phyloP scores from a whole-genome alignment of 2,113 vertebrate genomes.

The Orthochromis malagaraziensis region DNA sequence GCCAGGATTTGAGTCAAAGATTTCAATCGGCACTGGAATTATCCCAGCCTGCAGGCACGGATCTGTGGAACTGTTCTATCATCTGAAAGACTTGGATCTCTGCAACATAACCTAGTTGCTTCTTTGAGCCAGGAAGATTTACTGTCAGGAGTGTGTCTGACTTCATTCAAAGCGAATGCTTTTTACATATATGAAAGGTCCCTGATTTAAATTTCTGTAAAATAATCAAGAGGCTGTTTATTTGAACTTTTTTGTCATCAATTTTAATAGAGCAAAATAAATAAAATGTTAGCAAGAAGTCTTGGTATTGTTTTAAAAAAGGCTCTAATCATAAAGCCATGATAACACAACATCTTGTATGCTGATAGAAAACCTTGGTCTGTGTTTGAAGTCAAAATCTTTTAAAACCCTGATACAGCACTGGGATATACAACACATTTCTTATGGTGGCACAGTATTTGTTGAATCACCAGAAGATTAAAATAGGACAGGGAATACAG shows the following conservation, averaged over 20 bases:
- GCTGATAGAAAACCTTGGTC: not conserved
- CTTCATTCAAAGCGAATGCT: not conserved
- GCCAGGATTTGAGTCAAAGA: slow-evolving; percentile 55
- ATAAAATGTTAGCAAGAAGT: not conserved
- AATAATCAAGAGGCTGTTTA: not conserved
- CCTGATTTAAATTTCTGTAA: not conserved
- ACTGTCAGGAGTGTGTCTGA: not conserved
- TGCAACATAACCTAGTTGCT: not conserved
- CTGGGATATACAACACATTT: not conserved
- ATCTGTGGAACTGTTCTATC: slow-evolving; percentile 32
- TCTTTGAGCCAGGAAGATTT: slow-evolving; percentile 3
- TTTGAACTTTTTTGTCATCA: not conserved
- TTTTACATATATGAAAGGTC: not conserved
- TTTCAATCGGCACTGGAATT: slow-evolving; percentile 50
- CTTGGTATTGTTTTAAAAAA: not conserved
- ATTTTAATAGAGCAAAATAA: not conserved
- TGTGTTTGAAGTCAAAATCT: not conserved
- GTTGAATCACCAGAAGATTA: not conserved
- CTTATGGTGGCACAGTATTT: not conserved
- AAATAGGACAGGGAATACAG: not conserved
- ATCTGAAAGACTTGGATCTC: slow-evolving; percentile 5
- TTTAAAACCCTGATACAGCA: not conserved
- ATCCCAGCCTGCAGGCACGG: slow-evolving; percentile 42
- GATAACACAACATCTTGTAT: not conserved
- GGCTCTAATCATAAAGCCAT: not conserved